phyloP scores from a whole-genome alignment of 2,797 vertebrate species.

The Poecile montanus region DNA sequence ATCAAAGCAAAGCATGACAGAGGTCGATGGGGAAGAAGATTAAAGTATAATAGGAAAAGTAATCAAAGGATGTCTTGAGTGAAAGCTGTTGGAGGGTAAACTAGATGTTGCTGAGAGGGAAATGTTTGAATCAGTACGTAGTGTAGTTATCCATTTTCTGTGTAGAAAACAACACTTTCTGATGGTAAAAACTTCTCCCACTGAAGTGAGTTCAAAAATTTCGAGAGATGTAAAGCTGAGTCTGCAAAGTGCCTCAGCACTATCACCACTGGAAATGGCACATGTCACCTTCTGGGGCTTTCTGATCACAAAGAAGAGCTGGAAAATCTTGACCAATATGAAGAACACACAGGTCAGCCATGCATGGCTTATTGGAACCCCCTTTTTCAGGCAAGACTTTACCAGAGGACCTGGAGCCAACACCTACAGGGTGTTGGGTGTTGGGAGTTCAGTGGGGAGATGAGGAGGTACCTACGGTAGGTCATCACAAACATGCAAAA shows the following conservation, averaged over 20 bases:
- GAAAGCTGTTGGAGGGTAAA: not conserved
- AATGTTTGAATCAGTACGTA: not conserved
- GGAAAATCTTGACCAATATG: not conserved
- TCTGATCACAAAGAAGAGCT: not conserved
- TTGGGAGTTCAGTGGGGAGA: not conserved
- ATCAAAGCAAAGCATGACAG: not conserved
- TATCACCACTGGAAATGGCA: not conserved
- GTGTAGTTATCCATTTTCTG: not conserved
- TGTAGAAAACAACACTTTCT: not conserved
- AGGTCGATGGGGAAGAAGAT: not conserved
- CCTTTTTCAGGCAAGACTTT: not conserved
- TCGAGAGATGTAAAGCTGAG: not conserved
- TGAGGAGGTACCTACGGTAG: not conserved
- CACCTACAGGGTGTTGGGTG: not conserved
- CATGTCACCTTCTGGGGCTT: not conserved
- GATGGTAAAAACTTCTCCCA: not conserved
- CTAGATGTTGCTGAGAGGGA: not conserved
- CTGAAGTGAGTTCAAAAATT: not conserved
- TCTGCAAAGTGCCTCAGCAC: not conserved
- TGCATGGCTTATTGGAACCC: not conserved
- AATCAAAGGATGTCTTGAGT: not conserved
- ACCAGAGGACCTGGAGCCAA: not conserved
- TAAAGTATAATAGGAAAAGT: not conserved
- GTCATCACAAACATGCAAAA: not conserved
- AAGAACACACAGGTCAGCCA: accelerated